Evolutionary conservation across 2,888 invertebrate species (phyloP).

Genomic region (Dioctria rufipes): DNA sequence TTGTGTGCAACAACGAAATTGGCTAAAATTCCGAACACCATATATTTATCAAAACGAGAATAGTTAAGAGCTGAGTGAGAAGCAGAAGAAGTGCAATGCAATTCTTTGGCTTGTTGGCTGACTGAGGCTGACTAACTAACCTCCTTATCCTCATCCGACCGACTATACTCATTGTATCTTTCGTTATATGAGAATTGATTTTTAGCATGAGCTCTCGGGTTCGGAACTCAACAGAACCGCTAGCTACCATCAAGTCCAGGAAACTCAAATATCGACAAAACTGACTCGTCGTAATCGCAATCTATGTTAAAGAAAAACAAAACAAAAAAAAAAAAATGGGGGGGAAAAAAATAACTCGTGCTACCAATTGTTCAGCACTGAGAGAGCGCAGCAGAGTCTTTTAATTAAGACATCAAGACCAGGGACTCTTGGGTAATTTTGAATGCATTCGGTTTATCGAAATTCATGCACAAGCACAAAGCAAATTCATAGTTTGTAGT

Average conservation of each 20-base stretch:
- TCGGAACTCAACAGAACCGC: slow-evolving; percentile 14
- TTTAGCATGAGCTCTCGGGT: slow-evolving; percentile 15
- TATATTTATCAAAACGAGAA: slow-evolving; percentile 56
- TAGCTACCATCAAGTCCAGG: slow-evolving; percentile 14
- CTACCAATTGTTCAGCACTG: slow-evolving; percentile 51
- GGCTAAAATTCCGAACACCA: slow-evolving; percentile 54
- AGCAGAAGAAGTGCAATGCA: slow-evolving; percentile 25
- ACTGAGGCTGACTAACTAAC: background rate
- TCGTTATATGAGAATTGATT: slow-evolving; percentile 43
- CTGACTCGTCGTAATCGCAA: slow-evolving; percentile 9
- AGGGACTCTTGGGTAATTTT: slow-evolving; percentile 49
- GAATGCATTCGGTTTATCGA: slow-evolving; percentile 54
- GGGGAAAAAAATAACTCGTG: slow-evolving; percentile 16
- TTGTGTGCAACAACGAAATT: slow-evolving; percentile 57
- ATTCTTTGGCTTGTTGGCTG: background rate
- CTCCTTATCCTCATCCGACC: no score
- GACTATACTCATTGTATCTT: background rate
- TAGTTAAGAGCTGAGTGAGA: slow-evolving; percentile 5
- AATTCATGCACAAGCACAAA: slow-evolving; percentile 38
- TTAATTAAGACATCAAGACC: slow-evolving; percentile 62
- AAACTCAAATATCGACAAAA: slow-evolving; percentile 50
- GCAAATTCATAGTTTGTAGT: background rate
- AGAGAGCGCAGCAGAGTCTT: slow-evolving; percentile 30
- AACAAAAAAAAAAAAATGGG: no score
- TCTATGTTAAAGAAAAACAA: background rate